Evolutionary conservation across 2,113 vertebrate species (phyloP).

Genomic region (Chloropsis hardwickii): DNA sequence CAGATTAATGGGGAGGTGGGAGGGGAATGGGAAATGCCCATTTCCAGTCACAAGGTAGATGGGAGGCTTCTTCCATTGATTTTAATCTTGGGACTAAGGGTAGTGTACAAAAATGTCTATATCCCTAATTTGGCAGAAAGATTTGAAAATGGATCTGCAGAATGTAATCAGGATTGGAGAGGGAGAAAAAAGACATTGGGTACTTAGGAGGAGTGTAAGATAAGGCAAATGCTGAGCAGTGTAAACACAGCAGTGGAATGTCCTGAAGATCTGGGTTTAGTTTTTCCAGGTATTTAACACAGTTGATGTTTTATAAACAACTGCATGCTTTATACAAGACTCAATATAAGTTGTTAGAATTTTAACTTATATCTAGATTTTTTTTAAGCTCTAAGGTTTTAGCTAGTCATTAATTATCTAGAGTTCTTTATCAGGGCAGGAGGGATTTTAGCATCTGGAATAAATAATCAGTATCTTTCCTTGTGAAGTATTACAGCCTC

Average conservation of each 20-base stretch:
- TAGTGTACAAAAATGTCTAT: not conserved
- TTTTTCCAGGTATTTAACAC: not conserved
- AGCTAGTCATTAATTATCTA: not conserved
- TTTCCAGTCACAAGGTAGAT: not conserved
- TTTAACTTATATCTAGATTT: not conserved
- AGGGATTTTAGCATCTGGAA: not conserved
- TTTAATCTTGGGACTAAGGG: not conserved
- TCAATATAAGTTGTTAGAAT: not conserved
- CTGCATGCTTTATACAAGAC: not conserved
- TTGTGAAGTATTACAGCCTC: not conserved
- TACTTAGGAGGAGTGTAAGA: not conserved
- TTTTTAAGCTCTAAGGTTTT: not conserved
- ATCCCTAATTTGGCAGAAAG: not conserved
- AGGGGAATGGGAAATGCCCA: not conserved
- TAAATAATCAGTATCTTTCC: not conserved
- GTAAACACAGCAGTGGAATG: not conserved
- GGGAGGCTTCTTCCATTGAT: not conserved
- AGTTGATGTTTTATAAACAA: not conserved
- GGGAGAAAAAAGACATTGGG: accelerated
- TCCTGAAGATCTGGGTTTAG: not conserved
- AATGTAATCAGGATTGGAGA: not conserved
- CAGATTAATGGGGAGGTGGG: not conserved
- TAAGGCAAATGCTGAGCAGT: not conserved
- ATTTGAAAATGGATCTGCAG: not conserved
- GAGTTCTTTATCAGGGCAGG: not conserved